Conservation (phyloP, 2,797 vertebrate species). For the Acipenser ruthenus region DNA sequence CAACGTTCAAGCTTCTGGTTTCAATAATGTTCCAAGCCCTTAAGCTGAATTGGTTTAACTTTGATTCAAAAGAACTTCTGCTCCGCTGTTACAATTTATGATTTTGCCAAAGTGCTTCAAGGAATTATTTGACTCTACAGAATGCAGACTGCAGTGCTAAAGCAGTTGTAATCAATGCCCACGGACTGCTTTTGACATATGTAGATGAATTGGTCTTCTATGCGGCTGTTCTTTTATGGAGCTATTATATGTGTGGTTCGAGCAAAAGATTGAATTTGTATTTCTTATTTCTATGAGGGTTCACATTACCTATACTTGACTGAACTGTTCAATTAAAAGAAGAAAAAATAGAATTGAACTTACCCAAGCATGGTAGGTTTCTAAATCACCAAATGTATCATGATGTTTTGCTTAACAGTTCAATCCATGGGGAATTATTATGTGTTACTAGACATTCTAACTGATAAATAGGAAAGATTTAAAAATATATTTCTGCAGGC, state of each 20-base stretch:
- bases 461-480: background rate
- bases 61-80: background rate
- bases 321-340: background rate
- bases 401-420: background rate
- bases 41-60: background rate
- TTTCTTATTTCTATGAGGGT: background rate
- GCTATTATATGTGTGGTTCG: too few species aligned
- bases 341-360: background rate
- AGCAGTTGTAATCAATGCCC: background rate
- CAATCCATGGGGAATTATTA: background rate
- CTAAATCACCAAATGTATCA: background rate
- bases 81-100: slow-evolving; percentile 1
- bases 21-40: background rate
- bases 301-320: background rate
- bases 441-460: background rate
- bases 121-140: background rate
- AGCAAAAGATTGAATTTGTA: background rate
- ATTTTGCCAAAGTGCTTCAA: background rate
- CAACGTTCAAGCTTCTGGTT: background rate
- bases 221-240: slow-evolving; percentile 1
- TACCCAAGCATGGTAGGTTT: slow-evolving; percentile 1
- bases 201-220: slow-evolving; percentile 10
- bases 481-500: background rate
- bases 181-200: too few species aligned
- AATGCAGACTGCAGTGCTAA: background rate